Conservation (phyloP, 2,888 invertebrate species). For the Oasisia sp. region DNA sequence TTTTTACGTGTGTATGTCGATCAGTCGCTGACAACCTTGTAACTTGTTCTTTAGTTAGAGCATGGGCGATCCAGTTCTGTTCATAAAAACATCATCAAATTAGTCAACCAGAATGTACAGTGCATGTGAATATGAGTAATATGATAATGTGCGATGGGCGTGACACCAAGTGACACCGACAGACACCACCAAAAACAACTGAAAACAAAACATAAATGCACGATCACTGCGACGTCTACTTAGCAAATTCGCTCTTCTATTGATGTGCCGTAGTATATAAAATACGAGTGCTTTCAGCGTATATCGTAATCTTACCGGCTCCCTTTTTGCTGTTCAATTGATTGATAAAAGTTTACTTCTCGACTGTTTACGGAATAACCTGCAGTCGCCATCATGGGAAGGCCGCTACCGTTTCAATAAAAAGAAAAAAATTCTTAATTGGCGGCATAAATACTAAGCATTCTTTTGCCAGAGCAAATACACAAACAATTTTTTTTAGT, state of each 20-base stretch:
- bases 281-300: neutral
- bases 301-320: conserved; percentile 26
- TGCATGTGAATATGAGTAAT: neutral
- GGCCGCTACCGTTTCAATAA: neutral
- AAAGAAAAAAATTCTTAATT: conserved; percentile 23
- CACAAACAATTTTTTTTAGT: neutral
- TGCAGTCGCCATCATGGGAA: conserved; percentile 23
- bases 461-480: neutral
- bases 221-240: neutral
- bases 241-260: neutral
- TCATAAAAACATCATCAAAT: neutral
- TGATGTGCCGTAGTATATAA: neutral
- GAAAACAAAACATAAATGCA: conserved; percentile 17
- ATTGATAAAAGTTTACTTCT: conserved; percentile 36
- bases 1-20: no score
- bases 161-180: neutral
- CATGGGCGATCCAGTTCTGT: no score
- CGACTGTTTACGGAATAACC: conserved; percentile 34
- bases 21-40: no score
- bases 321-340: conserved; percentile 22
- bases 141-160: conserved; percentile 3
- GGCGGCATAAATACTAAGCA: neutral
- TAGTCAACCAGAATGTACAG: neutral
- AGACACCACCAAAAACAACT: neutral
- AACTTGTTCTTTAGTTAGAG: no score